phyloP scores from a whole-genome alignment of 2,888 invertebrate species.

The Polietes domitor region DNA sequence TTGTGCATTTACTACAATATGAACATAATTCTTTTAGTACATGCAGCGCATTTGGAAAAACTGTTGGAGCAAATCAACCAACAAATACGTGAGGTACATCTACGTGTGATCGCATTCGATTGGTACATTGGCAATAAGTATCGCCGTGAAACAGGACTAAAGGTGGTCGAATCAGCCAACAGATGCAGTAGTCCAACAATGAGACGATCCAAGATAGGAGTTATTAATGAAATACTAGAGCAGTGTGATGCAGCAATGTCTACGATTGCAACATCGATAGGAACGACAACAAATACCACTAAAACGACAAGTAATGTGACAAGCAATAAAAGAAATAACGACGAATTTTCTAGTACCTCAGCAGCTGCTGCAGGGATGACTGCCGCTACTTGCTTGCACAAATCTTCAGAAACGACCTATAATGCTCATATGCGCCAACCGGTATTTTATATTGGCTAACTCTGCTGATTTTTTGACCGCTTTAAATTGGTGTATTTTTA shows the following conservation, averaged over 20 bases:
- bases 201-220: slow-evolving; percentile 46
- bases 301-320: background rate
- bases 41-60: slow-evolving; percentile 68
- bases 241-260: slow-evolving; percentile 33
- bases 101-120: slow-evolving; percentile 72
- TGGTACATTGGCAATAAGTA: slow-evolving; percentile 73
- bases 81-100: slow-evolving; percentile 72
- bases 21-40: slow-evolving; percentile 63
- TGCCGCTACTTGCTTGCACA: background rate
- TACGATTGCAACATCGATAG: background rate
- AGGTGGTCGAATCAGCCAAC: background rate
- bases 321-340: slow-evolving; percentile 2
- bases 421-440: slow-evolving; percentile 47
- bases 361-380: background rate
- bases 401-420: background rate
- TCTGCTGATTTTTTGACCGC: too few relatives aligned
- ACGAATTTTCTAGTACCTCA: too few relatives aligned
- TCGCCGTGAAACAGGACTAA: slow-evolving; percentile 28
- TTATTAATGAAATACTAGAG: slow-evolving; percentile 60
- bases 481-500: too few relatives aligned
- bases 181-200: background rate
- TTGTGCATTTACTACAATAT: too few relatives aligned
- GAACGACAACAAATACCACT: background rate
- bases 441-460: slow-evolving; percentile 64
- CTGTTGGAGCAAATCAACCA: slow-evolving; percentile 69